Percentiles rank a stretch among this genome's conserved stretches.
Evolutionary conservation across 2,888 invertebrate species (phyloP).

Genomic region (Andrena fulva): DNA sequence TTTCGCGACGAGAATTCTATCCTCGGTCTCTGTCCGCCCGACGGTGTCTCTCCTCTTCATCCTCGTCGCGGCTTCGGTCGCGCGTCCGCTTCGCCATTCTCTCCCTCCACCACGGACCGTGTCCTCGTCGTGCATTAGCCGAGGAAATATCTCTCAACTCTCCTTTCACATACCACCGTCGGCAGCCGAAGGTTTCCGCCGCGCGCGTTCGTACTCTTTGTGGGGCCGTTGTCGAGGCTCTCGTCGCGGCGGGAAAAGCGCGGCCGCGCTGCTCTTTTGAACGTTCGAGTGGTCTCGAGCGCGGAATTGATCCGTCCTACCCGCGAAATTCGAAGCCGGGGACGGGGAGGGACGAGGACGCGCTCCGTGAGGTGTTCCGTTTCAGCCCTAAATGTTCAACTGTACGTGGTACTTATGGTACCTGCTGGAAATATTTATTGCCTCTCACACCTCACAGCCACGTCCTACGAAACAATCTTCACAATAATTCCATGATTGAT

Average conservation of each 20-base stretch:
- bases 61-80: conserved; percentile 22
- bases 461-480: too few relatives aligned
- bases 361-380: too few relatives aligned
- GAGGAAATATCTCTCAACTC: conserved; percentile 63
- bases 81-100: conserved; percentile 35
- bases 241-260: conserved; percentile 50
- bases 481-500: too few relatives aligned
- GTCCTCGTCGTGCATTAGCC: conserved; percentile 53
- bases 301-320: background rate
- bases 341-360: background rate
- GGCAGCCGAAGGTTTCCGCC: conserved; percentile 52
- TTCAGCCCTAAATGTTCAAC: too few relatives aligned
- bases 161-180: conserved; percentile 64
- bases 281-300: background rate
- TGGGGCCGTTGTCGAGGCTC: conserved; percentile 28
- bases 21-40: conserved; percentile 8
- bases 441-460: too few relatives aligned
- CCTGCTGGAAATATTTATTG: too few relatives aligned
- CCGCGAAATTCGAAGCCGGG: conserved; percentile 26
- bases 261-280: conserved; percentile 30
- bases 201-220: conserved; percentile 42
- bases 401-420: too few relatives aligned
- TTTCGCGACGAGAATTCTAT: conserved; percentile 5
- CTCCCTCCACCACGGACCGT: conserved; percentile 15
- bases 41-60: background rate